Evolutionary conservation across 2,113 vertebrate species (phyloP), one percentile per base, ranked within the genome.

Genomic region (Spea multiplicata): DNA sequence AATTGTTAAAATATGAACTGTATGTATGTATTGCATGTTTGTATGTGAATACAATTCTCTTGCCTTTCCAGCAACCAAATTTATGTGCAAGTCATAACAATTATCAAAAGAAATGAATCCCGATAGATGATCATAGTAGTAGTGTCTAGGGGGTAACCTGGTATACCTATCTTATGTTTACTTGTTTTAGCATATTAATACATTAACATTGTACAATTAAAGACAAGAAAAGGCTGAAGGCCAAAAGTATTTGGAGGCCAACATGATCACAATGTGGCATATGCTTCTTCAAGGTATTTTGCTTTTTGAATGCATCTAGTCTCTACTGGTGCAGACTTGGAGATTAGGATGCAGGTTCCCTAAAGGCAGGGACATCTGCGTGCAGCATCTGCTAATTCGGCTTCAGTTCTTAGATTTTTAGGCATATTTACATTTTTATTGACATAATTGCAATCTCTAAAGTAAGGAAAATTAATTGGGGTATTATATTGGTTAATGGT

Each of bases 221-320:
- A 30, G 30, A 30, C 30, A 30, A 30, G 44, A 46, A 61, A 61
- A 48, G 46, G 70, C 52, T 45, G 30, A 53, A 55, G 30, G 70
- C 52, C 13, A 10, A 65, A 75, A 66, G 30, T 75, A 49, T 66
- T 6, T 17, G 12, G 52, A 47, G 44, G 50, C 46, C 66, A 46
- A 57, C 70, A 66, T 73, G 77, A 73, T 49, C 45, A 73, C 50
- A 80, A 73, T 73, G 6, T 72, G 65, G 64, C 78, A 80, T 79
- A 73, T 80, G 78, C 57, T 80, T 68, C 44, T 74, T 61, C 62
- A 80, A 80, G 64, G 71, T 80, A 57, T 74, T 80, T 73, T 74
- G 53, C 78, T 80, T 74, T 80, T 44, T 59, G 71, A 45, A 52
- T 74, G 53, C 44, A 74, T 80, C 52, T 68, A 67, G 52, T 80